These are phyloP conservation scores for Strigamia maritima DNA, from an alignment of 2,888 invertebrate genomes.

Conservation along the genomic window DNA sequence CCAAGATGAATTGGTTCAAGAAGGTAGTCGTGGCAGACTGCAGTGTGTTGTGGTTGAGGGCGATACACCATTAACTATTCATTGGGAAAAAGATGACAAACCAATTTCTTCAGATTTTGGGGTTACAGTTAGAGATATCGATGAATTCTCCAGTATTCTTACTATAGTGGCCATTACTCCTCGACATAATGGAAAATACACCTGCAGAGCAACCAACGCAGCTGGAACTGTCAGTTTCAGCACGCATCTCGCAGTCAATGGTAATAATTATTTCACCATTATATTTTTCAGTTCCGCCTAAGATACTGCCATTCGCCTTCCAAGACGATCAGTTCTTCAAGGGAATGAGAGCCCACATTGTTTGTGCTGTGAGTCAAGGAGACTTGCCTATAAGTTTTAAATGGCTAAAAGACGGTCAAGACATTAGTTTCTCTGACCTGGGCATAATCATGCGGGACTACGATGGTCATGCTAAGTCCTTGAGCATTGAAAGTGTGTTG, in stretches of 20 bases:
- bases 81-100: conserved; percentile 24
- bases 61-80: background rate
- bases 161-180: conserved; percentile 57
- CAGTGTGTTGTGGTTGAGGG: conserved; percentile 31
- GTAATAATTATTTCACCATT: conserved; percentile 25
- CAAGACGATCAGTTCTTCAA: conserved; percentile 67
- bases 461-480: conserved; percentile 44
- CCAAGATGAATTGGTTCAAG: conserved; percentile 24
- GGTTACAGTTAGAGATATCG: conserved; percentile 47
- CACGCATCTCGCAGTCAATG: background rate
- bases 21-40: conserved; percentile 22
- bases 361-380: conserved; percentile 70
- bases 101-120: conserved; percentile 43
- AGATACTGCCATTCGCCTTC: conserved; percentile 72
- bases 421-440: conserved; percentile 45
- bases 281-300: conserved; percentile 64
- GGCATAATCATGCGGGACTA: conserved; percentile 45
- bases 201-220: conserved; percentile 52
- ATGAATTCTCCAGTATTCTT: conserved; percentile 52
- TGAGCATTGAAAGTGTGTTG: conserved; percentile 46
- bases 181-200: conserved; percentile 54
- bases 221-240: conserved; percentile 48
- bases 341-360: conserved; percentile 68
- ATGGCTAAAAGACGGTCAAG: conserved; percentile 59
- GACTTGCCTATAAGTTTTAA: conserved; percentile 72